Evolutionary conservation across 2,113 vertebrate species (phyloP), one percentile per base, ranked within the genome.

Genomic region (Penelope pileata): DNA sequence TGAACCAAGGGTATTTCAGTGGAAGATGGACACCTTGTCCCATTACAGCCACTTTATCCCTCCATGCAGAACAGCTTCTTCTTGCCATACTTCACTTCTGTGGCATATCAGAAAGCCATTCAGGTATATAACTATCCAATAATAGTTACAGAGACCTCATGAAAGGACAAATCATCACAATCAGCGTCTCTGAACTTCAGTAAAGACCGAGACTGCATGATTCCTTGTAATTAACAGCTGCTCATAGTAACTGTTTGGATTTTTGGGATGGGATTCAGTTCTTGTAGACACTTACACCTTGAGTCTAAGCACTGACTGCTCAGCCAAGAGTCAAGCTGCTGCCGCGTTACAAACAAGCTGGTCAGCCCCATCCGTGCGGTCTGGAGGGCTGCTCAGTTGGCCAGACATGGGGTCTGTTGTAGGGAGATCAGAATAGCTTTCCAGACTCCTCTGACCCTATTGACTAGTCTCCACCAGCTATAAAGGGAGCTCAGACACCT

Each of bases 401-500:
- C 30, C 63, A 77, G 83, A 69, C 4, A 1, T 3, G 5, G 26
- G 12, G 23, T 53, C 75, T 90, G 16, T 40, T 73, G 69, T 26
- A 34, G 45, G 29, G 23, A 90, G 48, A 68, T 64, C 30, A 87
- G 84, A 91, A 76, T 36, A 91, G 12, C 50, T 62, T 64, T 76
- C 36, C 67, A 73, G 53, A 45, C 63, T 76, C 53, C 53, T 51
- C 74, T 92, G 29, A 11, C 40, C 3, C 0, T 85, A 30, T 9
- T 60, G 73, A 84, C 47, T 40, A 16, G 36, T 43, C 66, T 83
- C 26, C 40, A 60, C 62, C 38, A 72, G 48, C 87, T 94, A 82
- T 89, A 89, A 87, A 5, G 21, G 59, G 75, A 95, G 79, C 51
- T 92, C 47, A 92, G 86, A 82, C 90, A 82, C 86, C 70, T 86